Base-by-base conservation (phyloP, 53 echinoderm and acorn worm genomes). In the Mesocentrotus franciscanus region DNA sequence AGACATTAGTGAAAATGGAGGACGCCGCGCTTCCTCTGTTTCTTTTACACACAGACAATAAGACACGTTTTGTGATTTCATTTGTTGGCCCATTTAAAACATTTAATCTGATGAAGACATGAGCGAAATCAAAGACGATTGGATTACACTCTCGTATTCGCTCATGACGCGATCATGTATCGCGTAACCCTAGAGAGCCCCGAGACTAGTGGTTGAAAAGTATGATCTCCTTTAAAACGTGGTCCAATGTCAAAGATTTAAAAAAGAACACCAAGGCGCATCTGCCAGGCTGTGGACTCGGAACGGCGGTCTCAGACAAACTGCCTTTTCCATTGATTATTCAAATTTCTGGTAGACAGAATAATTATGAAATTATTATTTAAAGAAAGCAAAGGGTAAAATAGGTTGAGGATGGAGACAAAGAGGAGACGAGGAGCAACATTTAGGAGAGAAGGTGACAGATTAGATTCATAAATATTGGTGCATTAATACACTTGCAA, bases 11-110 rank as follows among this genome's bases (percentile, higher is more conserved):
- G 59, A 60, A 60, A 58, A 60, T 29, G 58, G 32, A 90, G 5
- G 90, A 61, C 22, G 30, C 8, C 35, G 61, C 22, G 26, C 20
- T 91, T 35, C 91, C 91, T 85, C n/a, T 57, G 20, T 26, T 85
- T 85, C 18, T 39, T 13, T 33, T 91, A 18, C 91, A 35, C 35
- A 18, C 20, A 62, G 91, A 66, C 64, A 91, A 66, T 91, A 35
- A 90, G 61, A 90, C 90, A 90, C 66, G 66, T 91, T 91, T 91
- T 91, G 91, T 66, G 85, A 56, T 85, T 66, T 66, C 35, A 30
- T 32, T 90, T 62, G 33, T 35, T 62, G 91, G 16, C 91, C 91
- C 18, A 64, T 60, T 90, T 90, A 66, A 90, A 61, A 90, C 91
- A 90, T 90, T 64, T 64, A 56, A 66, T 62, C 62, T 90, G 66